Conservation (phyloP, 2,113 vertebrate species). For the Petrocephalus zakoni region DNA sequence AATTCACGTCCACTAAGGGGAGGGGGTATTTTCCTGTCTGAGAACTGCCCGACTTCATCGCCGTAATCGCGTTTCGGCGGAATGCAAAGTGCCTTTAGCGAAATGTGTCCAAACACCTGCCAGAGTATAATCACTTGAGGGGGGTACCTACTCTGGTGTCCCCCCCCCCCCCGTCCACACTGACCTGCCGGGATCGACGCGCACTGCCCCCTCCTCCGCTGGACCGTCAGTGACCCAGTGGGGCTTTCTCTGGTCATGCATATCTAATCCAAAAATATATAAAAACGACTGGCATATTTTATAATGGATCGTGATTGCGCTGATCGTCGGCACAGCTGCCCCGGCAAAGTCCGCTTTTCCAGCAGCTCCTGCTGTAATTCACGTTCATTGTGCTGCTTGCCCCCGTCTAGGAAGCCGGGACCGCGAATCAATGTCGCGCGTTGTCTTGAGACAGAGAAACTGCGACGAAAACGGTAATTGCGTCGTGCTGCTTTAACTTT, state of each 20-base stretch:
- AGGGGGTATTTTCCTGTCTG: not conserved
- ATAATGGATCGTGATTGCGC: constrained; percentile 1
- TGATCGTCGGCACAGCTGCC: not conserved
- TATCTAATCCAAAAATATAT: not conserved
- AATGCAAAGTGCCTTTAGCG: constrained; percentile 7
- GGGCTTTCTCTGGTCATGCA: not conserved
- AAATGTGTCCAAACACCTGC: constrained; percentile 27
- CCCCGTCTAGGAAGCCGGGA: not conserved
- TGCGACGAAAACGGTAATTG: not conserved
- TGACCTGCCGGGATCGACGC: not conserved
- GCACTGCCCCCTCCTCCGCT: not conserved
- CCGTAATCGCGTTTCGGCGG: not conserved
- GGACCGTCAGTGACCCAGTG: not conserved
- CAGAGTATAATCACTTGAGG: not conserved
- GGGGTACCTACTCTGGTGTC: not conserved
- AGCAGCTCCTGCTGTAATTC: not conserved
- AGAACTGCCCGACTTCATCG: not conserved
- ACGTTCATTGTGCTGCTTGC: not conserved
- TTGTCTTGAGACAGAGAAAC: not conserved
- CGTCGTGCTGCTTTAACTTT: not conserved
- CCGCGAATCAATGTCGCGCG: not conserved
- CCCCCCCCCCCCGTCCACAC: not conserved
- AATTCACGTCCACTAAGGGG: not conserved
- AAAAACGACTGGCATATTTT: not conserved
- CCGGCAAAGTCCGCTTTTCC: not conserved